Evolutionary conservation across 2,797 vertebrate species (phyloP), one percentile per base, ranked within the genome.

Genomic region (Gila robusta): DNA sequence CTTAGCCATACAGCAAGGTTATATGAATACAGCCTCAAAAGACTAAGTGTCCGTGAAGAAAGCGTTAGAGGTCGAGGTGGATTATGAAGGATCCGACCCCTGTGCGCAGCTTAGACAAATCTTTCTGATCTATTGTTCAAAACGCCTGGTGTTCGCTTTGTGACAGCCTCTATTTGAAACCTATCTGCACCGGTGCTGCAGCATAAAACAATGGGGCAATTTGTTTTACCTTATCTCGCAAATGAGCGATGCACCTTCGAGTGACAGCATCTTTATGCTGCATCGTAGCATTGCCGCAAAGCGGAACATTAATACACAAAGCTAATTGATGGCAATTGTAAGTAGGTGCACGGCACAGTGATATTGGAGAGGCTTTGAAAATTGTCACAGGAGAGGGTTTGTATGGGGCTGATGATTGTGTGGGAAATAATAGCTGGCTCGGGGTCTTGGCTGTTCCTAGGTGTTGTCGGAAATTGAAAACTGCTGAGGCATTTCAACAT

Each of bases 211-310:
- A 91, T 86, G 64, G 87, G 70, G 81, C 87, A 86, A 91, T 89
- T 91, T 91, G 90, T 91, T 89, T 87, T 85, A 82, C 87, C 88
- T 91, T 91, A 91, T 91, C 90, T 88, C 37, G 70, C 87, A 88
- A 91, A 89, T 87, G 86, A 88, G 90, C 81, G 86, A 89, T 87
- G 83, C 78, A 72, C 88, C 88, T 84, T 82, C 83, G 76, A 87
- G 86, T 87, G 88, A 91, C 90, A 88, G 90, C 86, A 87, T 89
- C 88, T 91, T 87, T 86, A 87, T 78, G 79, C 88, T 59, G 84
- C 79, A 28, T 85, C 39, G 80, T 74, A 79, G 81, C 85, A 59
- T 88, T 71, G 79, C 85, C 54, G 85, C 88, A 88, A 91, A 89
- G 88, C 88, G 87, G 86, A 89, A 89, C 90, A 73, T 88, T 91